Conservation (phyloP, 2,888 invertebrate genomes). For the Autographa gamma region DNA sequence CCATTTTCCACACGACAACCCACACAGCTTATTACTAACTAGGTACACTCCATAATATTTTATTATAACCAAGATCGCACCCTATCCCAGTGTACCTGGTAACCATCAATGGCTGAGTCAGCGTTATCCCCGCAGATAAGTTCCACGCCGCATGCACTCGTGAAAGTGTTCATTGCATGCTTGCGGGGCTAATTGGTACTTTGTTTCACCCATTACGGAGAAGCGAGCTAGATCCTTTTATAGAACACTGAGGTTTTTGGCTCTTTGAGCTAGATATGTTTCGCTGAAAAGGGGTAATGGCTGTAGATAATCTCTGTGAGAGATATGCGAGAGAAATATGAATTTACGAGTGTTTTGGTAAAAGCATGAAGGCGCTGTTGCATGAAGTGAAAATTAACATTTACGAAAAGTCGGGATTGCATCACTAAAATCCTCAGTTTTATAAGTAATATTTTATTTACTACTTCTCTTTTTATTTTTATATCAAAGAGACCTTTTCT, state of each 20-base stretch:
- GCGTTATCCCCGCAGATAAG: conserved; percentile 10
- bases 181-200: conserved; percentile 40
- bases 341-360: not conserved
- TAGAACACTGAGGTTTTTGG: conserved; percentile 23
- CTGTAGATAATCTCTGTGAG: conserved; percentile 1
- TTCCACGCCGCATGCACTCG: conserved; percentile 14
- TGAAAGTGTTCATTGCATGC: conserved; percentile 22
- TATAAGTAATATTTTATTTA: not conserved
- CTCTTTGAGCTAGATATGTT: conserved; percentile 15
- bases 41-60: not conserved
- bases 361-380: not conserved
- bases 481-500: not conserved
- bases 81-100: not conserved
- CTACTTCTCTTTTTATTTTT: not conserved
- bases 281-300: conserved; percentile 9
- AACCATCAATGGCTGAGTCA: conserved; percentile 8
- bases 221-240: conserved; percentile 20
- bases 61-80: not conserved
- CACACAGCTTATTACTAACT: not conserved
- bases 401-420: conserved; percentile 4
- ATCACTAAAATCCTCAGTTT: not conserved
- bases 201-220: conserved; percentile 34
- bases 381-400: not conserved
- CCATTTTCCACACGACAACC: not conserved
- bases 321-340: not conserved